A percentile compares a stretch with the other conserved stretches of the same genome.
phyloP scores from a whole-genome alignment of 2,888 invertebrate species.

The Cephus spinipes region DNA sequence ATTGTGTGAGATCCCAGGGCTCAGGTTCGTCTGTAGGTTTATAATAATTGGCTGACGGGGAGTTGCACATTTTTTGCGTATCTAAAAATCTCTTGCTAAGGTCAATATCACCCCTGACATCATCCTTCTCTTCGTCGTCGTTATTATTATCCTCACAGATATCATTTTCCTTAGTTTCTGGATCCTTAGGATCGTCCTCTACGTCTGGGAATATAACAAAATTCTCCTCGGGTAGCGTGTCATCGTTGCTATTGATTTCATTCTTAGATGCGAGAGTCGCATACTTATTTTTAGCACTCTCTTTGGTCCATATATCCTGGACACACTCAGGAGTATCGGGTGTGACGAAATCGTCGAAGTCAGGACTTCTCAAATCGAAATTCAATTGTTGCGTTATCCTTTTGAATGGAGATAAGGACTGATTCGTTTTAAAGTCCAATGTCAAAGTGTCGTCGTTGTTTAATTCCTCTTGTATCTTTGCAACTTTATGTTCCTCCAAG shows the following conservation, averaged over 20 bases:
- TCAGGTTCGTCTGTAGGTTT: slow-evolving; percentile 85
- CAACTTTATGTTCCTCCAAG: slow-evolving; percentile 81
- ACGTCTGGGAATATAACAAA: slow-evolving; percentile 72
- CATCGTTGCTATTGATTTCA: slow-evolving; percentile 51
- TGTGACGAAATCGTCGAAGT: slow-evolving; percentile 78
- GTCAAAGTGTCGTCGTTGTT: slow-evolving; percentile 47
- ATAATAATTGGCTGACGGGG: slow-evolving; percentile 82
- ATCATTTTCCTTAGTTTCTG: slow-evolving; percentile 18
- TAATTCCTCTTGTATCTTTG: slow-evolving; percentile 54
- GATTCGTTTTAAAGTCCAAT: slow-evolving; percentile 52
- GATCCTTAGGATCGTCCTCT: slow-evolving; percentile 64
- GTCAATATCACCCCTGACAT: slow-evolving; percentile 58
- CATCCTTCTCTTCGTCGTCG: slow-evolving; percentile 52
- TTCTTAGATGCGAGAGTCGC: slow-evolving; percentile 37
- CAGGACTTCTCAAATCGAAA: slow-evolving; percentile 79
- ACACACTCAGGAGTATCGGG: slow-evolving; percentile 74
- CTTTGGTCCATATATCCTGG: slow-evolving; percentile 75
- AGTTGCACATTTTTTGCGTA: slow-evolving; percentile 72
- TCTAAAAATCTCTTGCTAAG: slow-evolving; percentile 67
- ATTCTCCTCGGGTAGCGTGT: slow-evolving; percentile 67
- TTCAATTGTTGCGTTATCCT: slow-evolving; percentile 83
- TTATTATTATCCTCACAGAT: slow-evolving; percentile 30
- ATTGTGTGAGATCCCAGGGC: slow-evolving; percentile 86
- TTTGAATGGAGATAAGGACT: slow-evolving; percentile 79
- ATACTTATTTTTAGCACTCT: slow-evolving; percentile 62